These are phyloP conservation scores for Diadophis punctatus DNA, from an alignment of 2,113 vertebrate species.

Conservation along the genomic window DNA sequence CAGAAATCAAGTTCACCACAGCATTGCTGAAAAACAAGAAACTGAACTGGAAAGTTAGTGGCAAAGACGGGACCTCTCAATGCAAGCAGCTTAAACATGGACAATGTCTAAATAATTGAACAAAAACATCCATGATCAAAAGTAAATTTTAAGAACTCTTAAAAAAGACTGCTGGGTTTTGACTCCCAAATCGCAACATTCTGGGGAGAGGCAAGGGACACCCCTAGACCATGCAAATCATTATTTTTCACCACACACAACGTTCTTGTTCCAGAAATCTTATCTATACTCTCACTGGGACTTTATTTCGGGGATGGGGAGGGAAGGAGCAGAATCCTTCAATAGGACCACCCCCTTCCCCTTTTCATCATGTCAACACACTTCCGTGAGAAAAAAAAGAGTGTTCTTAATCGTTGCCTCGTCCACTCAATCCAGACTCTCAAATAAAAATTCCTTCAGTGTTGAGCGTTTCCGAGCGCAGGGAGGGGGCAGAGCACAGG, in stretches of 20 bases:
- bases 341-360: not conserved
- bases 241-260: not conserved
- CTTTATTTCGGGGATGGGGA: not conserved
- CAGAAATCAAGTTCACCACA: not conserved
- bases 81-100: not conserved
- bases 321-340: not conserved
- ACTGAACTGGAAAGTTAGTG: not conserved
- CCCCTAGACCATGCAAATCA: not conserved
- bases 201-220: not conserved
- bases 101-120: not conserved
- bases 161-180: not conserved
- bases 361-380: not conserved
- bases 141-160: not conserved
- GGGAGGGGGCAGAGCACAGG: not conserved
- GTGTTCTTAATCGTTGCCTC: not conserved
- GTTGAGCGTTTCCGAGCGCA: not conserved
- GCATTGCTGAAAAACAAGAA: not conserved
- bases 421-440: not conserved
- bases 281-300: not conserved
- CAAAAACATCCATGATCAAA: not conserved
- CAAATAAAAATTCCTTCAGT: not conserved
- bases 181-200: not conserved
- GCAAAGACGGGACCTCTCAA: not conserved
- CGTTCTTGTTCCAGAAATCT: not conserved
- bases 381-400: not conserved